Percentiles rank a stretch among this genome's conserved stretches.
These are phyloP conservation scores for Ailurus styani DNA, from an alignment of 2,113 vertebrate species.

Conservation along the genomic window DNA sequence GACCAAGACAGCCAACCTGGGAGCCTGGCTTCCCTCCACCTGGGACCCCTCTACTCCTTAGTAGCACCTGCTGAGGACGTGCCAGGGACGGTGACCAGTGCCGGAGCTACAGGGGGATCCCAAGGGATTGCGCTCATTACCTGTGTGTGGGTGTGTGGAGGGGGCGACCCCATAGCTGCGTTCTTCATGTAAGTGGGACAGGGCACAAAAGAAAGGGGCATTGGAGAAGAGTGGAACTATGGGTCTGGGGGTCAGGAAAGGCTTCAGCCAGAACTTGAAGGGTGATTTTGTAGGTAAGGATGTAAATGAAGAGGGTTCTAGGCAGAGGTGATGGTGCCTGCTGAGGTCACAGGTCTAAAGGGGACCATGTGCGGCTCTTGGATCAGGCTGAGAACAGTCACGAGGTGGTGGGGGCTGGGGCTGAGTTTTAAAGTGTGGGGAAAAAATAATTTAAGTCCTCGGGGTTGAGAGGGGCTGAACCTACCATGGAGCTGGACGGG, in stretches of 20 bases:
- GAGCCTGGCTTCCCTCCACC: not conserved
- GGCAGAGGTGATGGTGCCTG: not conserved
- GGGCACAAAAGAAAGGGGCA: not conserved
- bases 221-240: not conserved
- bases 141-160: no score
- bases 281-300: not conserved
- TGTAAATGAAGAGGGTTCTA: not conserved
- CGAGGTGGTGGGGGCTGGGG: not conserved
- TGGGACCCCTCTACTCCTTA: fast-evolving
- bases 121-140: fast-evolving
- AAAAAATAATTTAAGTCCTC: not conserved
- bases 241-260: not conserved
- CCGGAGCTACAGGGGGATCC: no score
- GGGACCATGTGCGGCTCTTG: not conserved
- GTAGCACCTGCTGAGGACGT: fast-evolving
- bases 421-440: not conserved
- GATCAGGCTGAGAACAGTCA: not conserved
- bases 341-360: no score
- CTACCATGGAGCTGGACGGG: not conserved
- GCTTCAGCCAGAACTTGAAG: not conserved
- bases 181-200: not conserved
- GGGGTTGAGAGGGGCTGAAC: not conserved
- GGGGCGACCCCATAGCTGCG: fast-evolving
- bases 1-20: no score
- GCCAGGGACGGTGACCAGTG: not conserved